Percentiles rank a stretch among this genome's conserved stretches.
phyloP scores from a whole-genome alignment of 2,113 vertebrate genomes.

The Sterrhoptilus dennistouni region DNA sequence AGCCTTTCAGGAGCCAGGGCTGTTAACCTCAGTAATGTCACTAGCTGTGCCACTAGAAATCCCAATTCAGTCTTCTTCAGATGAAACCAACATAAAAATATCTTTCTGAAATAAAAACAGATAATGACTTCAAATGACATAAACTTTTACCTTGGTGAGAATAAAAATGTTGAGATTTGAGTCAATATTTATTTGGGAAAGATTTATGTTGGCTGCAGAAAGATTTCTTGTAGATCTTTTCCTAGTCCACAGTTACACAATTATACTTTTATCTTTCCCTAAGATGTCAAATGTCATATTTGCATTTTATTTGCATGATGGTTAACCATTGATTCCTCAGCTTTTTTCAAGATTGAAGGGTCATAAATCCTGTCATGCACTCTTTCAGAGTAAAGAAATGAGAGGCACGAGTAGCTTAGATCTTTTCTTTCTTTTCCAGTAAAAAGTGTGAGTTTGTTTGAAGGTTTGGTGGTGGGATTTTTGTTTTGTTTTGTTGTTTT shows the following conservation, averaged over 20 bases:
- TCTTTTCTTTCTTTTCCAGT: neutral
- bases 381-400: neutral
- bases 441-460: neutral
- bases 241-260: neutral
- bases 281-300: neutral
- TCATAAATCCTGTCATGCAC: neutral
- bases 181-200: neutral
- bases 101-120: neutral
- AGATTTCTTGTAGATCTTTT: neutral
- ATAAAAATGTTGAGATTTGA: neutral
- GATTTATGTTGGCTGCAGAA: neutral
- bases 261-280: neutral
- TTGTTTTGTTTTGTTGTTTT: neutral
- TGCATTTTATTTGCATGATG: neutral
- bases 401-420: neutral
- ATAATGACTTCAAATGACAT: neutral
- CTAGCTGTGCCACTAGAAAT: no score
- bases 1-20: neutral
- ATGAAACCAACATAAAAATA: neutral
- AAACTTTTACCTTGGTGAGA: neutral
- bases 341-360: neutral
- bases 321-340: neutral
- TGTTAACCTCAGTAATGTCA: neutral
- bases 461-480: no score
- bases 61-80: neutral